Evolutionary conservation across 1,140 invertebrate species (phyloP), one percentile per base, ranked within the genome.

Genomic region (Orussus abietinus): DNA sequence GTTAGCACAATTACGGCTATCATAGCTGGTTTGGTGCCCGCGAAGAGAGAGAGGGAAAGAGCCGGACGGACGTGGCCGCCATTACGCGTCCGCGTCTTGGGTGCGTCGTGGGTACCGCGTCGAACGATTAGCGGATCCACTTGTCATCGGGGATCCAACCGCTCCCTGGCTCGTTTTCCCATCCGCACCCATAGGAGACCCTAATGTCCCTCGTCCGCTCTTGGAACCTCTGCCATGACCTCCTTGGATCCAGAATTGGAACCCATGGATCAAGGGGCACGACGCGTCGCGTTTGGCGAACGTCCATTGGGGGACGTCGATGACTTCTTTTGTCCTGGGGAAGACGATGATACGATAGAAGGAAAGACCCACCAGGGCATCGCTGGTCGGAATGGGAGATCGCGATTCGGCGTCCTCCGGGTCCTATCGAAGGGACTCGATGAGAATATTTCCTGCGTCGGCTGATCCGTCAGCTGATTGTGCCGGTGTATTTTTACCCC

Each of bases 1-100:
- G 56, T 67, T 69, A 65, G 50, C 37, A 59, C 59, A 65, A 72
- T 70, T 70, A 64, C 67, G 55, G 55, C 55, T 59, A 68, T 69
- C 65, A 59, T 64, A 63, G 62, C 38, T 22, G 47, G 45, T 57
- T 53, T 54, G 47, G 48, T 52, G 52, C 47, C 26, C 34, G 11
- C 18, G 15, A 9, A 9, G 29, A 11, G 26, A 15, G 12, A 20
- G 12, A 5, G 18, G 30, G 19, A 32, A 9, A 46, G 28, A 31
- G 41, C 41, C 45, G 41, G 44, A 56, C 48, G 42, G 47, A 47
- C 44, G 53, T 55, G 53, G 51, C 53, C 38, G 57, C 53, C 55
- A 48, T 17, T 7, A 13, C 25, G 11, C 25, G 9, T 11, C 25
- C 12, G 25, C 10, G 10, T 10, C 10, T 2, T 12, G 10, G 25